These are phyloP conservation scores for Lucinisca nassula DNA, from an alignment of 2,888 invertebrate genomes.

Conservation along the genomic window DNA sequence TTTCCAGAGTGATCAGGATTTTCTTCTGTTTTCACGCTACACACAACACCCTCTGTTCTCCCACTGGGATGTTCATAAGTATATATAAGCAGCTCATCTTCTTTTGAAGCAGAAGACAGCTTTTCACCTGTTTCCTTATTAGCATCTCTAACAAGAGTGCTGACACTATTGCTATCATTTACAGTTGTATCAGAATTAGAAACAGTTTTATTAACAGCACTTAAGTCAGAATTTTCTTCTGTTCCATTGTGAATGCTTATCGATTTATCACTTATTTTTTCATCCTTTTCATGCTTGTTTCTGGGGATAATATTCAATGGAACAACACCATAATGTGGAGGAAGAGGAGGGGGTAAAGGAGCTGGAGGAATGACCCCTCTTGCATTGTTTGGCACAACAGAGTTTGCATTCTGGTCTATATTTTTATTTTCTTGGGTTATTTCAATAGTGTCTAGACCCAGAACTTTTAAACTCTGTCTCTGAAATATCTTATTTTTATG, in stretches of 20 bases:
- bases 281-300: not conserved
- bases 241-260: not conserved
- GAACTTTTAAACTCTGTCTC: constrained; percentile 60
- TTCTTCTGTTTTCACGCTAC: constrained; percentile 59
- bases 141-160: too few relatives aligned
- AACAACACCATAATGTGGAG: not conserved
- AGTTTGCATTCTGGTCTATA: not conserved
- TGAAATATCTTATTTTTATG: constrained; percentile 70
- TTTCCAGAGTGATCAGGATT: constrained; percentile 52
- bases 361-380: not conserved
- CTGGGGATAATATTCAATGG: not conserved
- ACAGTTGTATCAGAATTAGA: too few relatives aligned
- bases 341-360: not conserved
- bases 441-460: constrained; percentile 64
- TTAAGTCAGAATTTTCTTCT: not conserved
- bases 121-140: not conserved
- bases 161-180: too few relatives aligned
- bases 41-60: constrained; percentile 63
- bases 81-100: constrained; percentile 59
- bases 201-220: not conserved
- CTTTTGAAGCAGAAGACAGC: not conserved
- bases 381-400: not conserved
- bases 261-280: not conserved
- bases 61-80: constrained; percentile 60
- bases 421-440: not conserved